These are phyloP conservation scores for Gracilinanus agilis DNA, from an alignment of 2,113 vertebrate species.

Conservation along the genomic window DNA sequence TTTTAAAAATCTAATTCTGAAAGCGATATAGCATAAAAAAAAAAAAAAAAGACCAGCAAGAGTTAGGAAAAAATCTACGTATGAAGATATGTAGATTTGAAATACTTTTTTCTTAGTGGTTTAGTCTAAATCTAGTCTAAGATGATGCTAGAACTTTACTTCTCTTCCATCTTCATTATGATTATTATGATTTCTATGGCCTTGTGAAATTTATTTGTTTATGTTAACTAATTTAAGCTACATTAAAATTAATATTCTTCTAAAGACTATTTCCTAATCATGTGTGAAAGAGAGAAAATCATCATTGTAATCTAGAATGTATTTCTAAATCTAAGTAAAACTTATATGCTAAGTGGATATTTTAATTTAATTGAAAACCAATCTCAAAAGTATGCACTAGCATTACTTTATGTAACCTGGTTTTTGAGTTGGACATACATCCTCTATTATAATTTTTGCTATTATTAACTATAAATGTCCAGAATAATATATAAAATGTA, in stretches of 20 bases:
- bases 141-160: slow-evolving; percentile 11
- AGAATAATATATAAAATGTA: not conserved
- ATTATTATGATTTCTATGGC: not conserved
- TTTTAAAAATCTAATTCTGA: not conserved
- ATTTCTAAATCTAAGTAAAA: not conserved
- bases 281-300: not conserved
- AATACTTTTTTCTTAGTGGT: not conserved
- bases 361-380: not conserved
- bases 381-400: not conserved
- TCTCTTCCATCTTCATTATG: not conserved
- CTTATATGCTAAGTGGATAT: not conserved
- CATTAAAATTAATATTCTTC: slow-evolving; percentile 21
- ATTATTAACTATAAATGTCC: not conserved
- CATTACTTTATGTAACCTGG: not conserved
- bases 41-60: not conserved
- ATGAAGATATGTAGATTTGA: slow-evolving; percentile 4
- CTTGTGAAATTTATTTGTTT: not conserved
- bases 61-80: not conserved
- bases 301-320: not conserved
- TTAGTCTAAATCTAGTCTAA: not conserved
- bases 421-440: not conserved
- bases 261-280: slow-evolving; percentile 1
- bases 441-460: not conserved
- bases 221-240: slow-evolving; percentile 24
- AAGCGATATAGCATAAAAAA: not conserved